A percentile compares a stretch with the other conserved stretches of the same genome.
These are phyloP conservation scores for Phenacoccus solenopsis DNA, from an alignment of 1,140 invertebrate species.

Conservation along the genomic window DNA sequence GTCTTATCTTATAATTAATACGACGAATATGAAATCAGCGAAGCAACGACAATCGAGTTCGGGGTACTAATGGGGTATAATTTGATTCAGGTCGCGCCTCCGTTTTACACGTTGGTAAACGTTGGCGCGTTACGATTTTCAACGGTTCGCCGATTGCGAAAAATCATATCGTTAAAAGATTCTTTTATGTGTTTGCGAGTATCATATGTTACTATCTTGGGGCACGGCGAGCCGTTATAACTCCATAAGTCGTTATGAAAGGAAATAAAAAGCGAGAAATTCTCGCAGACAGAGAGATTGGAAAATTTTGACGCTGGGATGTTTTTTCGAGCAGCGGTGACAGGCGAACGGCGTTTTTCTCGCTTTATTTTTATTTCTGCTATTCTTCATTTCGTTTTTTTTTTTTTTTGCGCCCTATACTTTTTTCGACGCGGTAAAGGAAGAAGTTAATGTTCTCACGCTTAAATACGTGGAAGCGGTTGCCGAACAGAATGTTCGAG, in stretches of 20 bases:
- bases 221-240: conserved; percentile 5
- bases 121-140: neutral
- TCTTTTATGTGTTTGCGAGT: conserved; percentile 10
- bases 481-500: neutral
- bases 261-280: conserved; percentile 4
- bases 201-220: conserved; percentile 15
- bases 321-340: neutral
- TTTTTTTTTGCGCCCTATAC: neutral
- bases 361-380: neutral
- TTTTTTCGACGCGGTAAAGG: no score
- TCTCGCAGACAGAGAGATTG: conserved; percentile 9
- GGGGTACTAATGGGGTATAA: neutral
- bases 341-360: neutral
- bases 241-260: conserved; percentile 4
- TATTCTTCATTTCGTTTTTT: neutral
- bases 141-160: conserved; percentile 11
- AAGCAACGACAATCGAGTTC: neutral
- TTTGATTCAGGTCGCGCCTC: neutral
- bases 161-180: conserved; percentile 16
- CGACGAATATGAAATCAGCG: neutral
- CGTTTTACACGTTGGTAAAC: neutral
- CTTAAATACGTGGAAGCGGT: neutral
- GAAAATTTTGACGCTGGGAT: conserved; percentile 9
- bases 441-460: neutral
- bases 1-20: neutral